Evolutionary conservation across 2,888 invertebrate species (phyloP), one percentile per base, ranked within the genome.

Genomic region (Clepsis dumicolana): DNA sequence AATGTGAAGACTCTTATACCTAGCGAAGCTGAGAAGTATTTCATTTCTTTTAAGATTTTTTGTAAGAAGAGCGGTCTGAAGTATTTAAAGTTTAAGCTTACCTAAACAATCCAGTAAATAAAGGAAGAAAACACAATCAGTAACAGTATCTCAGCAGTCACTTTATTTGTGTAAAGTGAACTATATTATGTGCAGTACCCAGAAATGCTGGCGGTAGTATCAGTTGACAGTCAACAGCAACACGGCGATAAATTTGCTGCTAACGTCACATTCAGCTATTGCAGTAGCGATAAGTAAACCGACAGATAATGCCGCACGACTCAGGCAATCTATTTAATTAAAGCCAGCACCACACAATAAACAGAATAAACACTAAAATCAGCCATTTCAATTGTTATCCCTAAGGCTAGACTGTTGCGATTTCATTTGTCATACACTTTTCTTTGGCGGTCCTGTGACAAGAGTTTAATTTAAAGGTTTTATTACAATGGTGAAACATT

Each of bases 201-300:
- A 50, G 59, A 53, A 48, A 44, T 32, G 53, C 52, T 16, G 59
- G 29, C 44, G 84, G 83, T 73, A 80, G 80, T 82, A 85, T 84
- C 82, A 83, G 79, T 82, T 82, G 87, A 84, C 86, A 89, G 87
- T 89, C 85, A 87, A 89, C 84, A 80, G 89, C 85, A 87, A 89
- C 84, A 80, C 79, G 75, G 81, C 86, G 75, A 89, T 91, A 89
- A 90, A 90, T 90, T 85, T 84, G 80, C 74, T 76, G 78, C 77
- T 79, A 79, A 85, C 85, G 90, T 89, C 90, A 88, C 83, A 79
- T 78, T 74, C 85, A 85, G 82, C 72, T 77, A 83, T 79, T 81
- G 80, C 82, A 76, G 59, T 24, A 41, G 64, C 32, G 63, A 69
- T 69, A 60, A 57, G 53, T 64, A 57, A 61, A 53, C 18, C 52